Conservation (phyloP, 2,113 vertebrate genomes). For the Austrofundulus limnaeus region DNA sequence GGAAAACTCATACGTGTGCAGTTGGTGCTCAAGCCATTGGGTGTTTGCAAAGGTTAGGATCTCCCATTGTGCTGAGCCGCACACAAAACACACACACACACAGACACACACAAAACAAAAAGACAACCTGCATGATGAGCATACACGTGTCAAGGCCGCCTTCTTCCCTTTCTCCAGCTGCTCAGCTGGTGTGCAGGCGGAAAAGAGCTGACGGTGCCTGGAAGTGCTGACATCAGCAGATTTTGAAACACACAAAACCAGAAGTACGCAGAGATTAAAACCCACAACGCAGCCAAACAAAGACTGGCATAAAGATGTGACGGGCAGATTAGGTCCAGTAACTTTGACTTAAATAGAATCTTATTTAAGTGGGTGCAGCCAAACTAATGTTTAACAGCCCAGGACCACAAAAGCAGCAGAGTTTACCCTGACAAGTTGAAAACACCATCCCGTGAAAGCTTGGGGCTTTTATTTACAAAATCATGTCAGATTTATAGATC, state of each 20-base stretch:
- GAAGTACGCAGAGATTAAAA: conserved; percentile 29
- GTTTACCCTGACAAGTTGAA: too few species aligned
- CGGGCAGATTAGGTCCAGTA: too few species aligned
- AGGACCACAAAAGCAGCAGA: too few species aligned
- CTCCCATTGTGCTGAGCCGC: conserved; percentile 32
- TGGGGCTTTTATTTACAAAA: too few species aligned
- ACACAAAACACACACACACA: conserved; percentile 34
- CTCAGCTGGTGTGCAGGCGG: conserved; percentile 58
- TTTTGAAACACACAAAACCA: conserved; percentile 30
- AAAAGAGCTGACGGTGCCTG: conserved; percentile 39
- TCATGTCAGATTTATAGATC: too few species aligned
- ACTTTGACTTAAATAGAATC: too few species aligned
- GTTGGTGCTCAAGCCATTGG: conserved; percentile 12
- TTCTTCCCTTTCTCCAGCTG: conserved; percentile 51
- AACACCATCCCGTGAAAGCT: too few species aligned
- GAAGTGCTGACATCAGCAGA: conserved; percentile 72
- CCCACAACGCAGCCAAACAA: conserved; percentile 15
- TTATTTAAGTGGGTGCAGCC: too few species aligned
- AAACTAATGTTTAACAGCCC: too few species aligned
- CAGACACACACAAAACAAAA: conserved; percentile 14
- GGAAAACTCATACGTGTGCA: conserved; percentile 35
- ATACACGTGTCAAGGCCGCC: conserved; percentile 36
- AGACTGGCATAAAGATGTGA: background rate
- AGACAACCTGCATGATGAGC: conserved; percentile 16
- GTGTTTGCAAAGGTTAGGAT: conserved; percentile 49